Base-by-base conservation (phyloP, 1,140 invertebrate species). In the Trinorchestia longiramus region DNA sequence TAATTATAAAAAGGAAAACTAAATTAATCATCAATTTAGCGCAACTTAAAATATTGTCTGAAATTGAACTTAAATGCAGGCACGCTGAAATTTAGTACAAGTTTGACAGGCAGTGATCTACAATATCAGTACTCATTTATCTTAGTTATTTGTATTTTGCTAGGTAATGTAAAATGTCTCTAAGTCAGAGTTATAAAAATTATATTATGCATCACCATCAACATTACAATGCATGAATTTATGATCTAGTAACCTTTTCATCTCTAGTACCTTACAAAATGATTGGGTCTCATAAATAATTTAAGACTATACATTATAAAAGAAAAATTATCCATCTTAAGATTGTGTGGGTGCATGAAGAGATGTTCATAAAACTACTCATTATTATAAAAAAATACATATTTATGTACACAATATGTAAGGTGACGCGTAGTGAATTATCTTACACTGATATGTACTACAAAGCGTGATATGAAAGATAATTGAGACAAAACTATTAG, bases 1-100 rank as follows among this genome's bases (percentile, higher is more conserved):
- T 94, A 94, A 94, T 44, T 43, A 45, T 94, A 94, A 43, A 45
- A 47, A 43, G 40, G 92, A 94, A 47, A 45, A 94, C 15, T 42
- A 43, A 90, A 90, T 28, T 11, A 36, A 77, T 3, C 62, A 77
- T 77, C 62, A 36, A 77, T 77, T 1, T 28, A 77, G 62, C 62
- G 62, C 62, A 77, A 77, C 62, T 77, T 28, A 77, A 36, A 77
- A 77, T 23, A 19, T 77, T 1, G 62, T 36, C 15, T 11, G 62
- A 77, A 77, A 77, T 77, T 36, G 62, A 36, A 77, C 11, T 19
- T 11, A 77, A 36, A 77, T 77, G 36, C 15, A 28, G 15, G 62
- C 28, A 77, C 28, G 62, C 8, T 77, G 28, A 36, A 3, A 11
- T 77, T 77, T 53, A 36, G 62, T 28, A 36, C 1, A 3, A 11